A percentile compares a stretch with the other conserved stretches of the same genome.
Conservation (phyloP, 1,140 invertebrate species). For the Coelopa frigida region DNA sequence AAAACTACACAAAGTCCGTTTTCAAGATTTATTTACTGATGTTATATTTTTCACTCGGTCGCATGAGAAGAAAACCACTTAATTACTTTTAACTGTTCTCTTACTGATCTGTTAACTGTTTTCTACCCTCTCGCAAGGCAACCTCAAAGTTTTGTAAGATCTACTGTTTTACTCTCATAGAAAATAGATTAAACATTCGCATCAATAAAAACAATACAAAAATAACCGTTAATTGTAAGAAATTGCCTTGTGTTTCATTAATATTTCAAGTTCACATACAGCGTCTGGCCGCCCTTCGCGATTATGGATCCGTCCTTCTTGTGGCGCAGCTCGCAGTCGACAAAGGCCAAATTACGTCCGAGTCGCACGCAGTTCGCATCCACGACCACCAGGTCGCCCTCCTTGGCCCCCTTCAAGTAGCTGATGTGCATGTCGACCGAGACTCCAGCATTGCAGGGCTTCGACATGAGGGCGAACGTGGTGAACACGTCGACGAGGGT, state of each 20-base stretch:
- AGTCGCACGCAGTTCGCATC: conserved; percentile 70
- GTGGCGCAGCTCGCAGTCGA: conserved; percentile 67
- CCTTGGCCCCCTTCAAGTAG: conserved; percentile 62
- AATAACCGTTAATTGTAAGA: too few relatives aligned
- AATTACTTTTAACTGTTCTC: too few relatives aligned
- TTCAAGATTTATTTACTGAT: too few relatives aligned
- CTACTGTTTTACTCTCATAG: too few relatives aligned
- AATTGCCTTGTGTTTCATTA: conserved; percentile 12
- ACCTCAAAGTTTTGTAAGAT: too few relatives aligned
- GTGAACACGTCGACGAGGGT: conserved; percentile 77
- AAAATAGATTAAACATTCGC: too few relatives aligned
- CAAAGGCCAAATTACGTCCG: conserved; percentile 72
- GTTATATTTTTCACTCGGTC: too few relatives aligned
- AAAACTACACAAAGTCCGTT: too few relatives aligned
- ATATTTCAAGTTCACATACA: conserved; percentile 52
- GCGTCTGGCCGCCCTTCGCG: conserved; percentile 72
- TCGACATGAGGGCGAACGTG: conserved; percentile 67
- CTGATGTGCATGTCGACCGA: conserved; percentile 72
- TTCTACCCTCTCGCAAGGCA: too few relatives aligned
- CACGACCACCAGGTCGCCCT: conserved; percentile 70
- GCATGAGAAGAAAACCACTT: too few relatives aligned
- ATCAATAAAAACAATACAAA: too few relatives aligned
- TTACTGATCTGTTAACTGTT: too few relatives aligned
- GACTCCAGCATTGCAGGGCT: conserved; percentile 56
- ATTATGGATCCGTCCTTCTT: conserved; percentile 64